Base-by-base conservation (phyloP, 2,797 vertebrate species). In the Fringilla coelebs region DNA sequence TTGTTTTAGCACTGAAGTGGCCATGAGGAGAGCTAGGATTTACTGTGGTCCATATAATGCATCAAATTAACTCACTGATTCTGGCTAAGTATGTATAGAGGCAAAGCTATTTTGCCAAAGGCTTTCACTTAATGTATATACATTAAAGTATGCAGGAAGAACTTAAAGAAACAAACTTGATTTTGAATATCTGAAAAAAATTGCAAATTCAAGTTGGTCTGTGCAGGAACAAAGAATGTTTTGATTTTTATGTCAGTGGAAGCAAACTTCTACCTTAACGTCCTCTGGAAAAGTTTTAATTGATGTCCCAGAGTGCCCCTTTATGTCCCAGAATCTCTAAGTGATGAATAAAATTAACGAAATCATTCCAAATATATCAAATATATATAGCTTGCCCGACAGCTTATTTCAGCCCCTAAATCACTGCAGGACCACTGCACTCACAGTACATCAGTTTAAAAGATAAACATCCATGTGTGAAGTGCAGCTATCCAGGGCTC, bases 271-370 rank as follows among this genome's bases (percentile, higher is more conserved):
- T 43, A 78, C 28, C 7, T 6, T 68, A 54, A 74, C 0, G 19
- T 91, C 85, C 75, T 85, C 86, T 85, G 51, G 21, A 94, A 86
- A 75, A 88, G 18, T 93, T 92, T 93, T 87, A 92, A 93, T 66
- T 94, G 80, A 38, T 88, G 65, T 93, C 79, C 70, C 68, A 77
- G 49, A 89, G 46, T 72, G 75, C 46, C 11, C 31, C 67, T 67
- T 63, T 89, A 65, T 77, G 85, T 79, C 90, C 70, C 60, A 81
- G 84, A 96, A 93, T 83, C 67, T 73, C 34, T 74, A 87, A 7
- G 4, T 58, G 57, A 76, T 68, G 31, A 95, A 65, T 49, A 94
- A 88, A 88, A 86, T 90, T 90, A 71, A 66, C 52, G 71, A 81
- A 80, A 75, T 88, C 41, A 93, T 88, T 82, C 72, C 61, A 89